A percentile compares a stretch with the other conserved stretches of the same genome.
Evolutionary conservation across 2,797 vertebrate genomes (phyloP).

Genomic region (Leptoclinus maculatus): DNA sequence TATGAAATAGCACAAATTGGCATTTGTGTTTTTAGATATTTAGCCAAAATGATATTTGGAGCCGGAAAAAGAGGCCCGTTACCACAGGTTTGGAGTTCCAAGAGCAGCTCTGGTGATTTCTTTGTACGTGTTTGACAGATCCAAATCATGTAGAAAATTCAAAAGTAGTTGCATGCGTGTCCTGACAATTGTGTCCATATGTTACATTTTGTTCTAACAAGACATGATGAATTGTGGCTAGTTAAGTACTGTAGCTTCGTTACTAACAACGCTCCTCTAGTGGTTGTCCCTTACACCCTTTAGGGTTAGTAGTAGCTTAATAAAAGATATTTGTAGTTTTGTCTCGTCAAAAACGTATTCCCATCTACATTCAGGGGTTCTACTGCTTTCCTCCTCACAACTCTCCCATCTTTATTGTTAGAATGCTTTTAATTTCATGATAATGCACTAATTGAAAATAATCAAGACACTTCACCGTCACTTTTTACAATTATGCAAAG

Average conservation of each 20-base stretch:
- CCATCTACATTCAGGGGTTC: not conserved
- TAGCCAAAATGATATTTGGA: not conserved
- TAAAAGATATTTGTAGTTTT: not conserved
- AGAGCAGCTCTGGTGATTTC: slow-evolving; percentile 14
- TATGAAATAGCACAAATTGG: not conserved
- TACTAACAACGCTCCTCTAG: slow-evolving; percentile 1
- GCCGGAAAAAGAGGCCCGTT: not conserved
- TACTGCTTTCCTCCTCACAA: slow-evolving; percentile 18
- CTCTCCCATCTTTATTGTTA: slow-evolving; percentile 10
- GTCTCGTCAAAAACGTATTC: not conserved
- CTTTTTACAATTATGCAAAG: not conserved
- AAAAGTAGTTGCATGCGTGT: slow-evolving; percentile 22
- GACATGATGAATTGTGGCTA: not conserved
- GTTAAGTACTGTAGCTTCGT: not conserved
- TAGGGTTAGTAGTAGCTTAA: not conserved
- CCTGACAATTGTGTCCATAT: not conserved
- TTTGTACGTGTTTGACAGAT: slow-evolving; percentile 82
- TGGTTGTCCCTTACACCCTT: not conserved
- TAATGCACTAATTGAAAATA: not conserved
- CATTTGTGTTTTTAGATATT: not conserved
- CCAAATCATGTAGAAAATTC: slow-evolving; percentile 27
- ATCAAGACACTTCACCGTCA: not conserved
- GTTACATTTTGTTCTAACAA: slow-evolving; percentile 17
- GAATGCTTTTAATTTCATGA: slow-evolving; percentile 7
- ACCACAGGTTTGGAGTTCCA: not conserved